These are phyloP conservation scores for Nasonovia ribisnigri DNA, from an alignment of 2,888 invertebrate species.

Conservation along the genomic window DNA sequence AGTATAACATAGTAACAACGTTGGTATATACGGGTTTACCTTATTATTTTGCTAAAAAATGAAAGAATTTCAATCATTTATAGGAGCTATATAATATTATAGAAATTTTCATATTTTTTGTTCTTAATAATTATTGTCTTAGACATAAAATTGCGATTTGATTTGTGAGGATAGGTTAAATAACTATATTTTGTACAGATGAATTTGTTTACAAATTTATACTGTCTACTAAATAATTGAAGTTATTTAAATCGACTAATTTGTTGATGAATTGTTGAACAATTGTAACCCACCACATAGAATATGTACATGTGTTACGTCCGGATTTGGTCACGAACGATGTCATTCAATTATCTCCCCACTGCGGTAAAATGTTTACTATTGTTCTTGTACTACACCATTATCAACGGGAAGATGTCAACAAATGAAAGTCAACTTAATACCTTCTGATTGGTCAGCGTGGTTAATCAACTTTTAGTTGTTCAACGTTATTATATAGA, in stretches of 20 bases:
- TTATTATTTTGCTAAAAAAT: not conserved
- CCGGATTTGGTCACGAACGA: not conserved
- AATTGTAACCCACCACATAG: not conserved
- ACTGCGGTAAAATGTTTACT: not conserved
- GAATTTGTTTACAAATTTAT: not conserved
- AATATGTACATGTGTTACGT: not conserved
- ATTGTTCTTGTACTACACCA: not conserved
- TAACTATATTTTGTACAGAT: not conserved
- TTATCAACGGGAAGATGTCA: not conserved
- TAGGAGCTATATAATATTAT: too few relatives aligned
- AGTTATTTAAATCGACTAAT: not conserved
- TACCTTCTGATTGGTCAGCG: conserved; percentile 22
- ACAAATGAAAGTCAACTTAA: conserved; percentile 8
- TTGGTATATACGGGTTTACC: not conserved
- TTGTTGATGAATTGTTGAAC: not conserved
- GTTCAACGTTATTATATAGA: not conserved
- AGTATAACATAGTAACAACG: too few relatives aligned
- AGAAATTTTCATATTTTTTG: too few relatives aligned
- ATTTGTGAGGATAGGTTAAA: not conserved
- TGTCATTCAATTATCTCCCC: not conserved
- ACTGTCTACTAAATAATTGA: not conserved
- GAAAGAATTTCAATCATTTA: not conserved
- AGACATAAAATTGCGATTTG: not conserved
- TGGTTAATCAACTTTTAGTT: not conserved
- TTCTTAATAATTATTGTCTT: too few relatives aligned